phyloP scores from a whole-genome alignment of 2,888 invertebrate genomes.

The Andrena fulva region DNA sequence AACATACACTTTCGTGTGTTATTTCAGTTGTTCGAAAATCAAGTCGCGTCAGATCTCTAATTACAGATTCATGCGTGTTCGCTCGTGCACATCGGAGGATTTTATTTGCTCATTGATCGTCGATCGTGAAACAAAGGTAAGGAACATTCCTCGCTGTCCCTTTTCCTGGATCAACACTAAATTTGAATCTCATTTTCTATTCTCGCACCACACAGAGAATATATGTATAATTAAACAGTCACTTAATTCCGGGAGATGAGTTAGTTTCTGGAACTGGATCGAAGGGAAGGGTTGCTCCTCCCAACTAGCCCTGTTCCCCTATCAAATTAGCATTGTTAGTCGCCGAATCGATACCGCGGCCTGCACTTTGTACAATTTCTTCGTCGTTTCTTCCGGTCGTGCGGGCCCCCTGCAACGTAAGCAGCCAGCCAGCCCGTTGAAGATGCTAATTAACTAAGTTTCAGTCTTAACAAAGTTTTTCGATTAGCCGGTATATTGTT shows the following conservation, averaged over 20 bases:
- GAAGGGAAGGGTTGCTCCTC: neutral
- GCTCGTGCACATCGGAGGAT: neutral
- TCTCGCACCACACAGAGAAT: too few relatives aligned
- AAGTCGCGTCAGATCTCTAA: neutral
- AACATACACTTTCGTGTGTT: neutral
- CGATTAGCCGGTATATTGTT: conserved; percentile 84
- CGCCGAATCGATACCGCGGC: conserved; percentile 64
- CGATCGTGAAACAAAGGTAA: neutral
- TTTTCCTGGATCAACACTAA: too few relatives aligned
- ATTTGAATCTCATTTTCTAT: too few relatives aligned
- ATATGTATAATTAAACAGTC: too few relatives aligned
- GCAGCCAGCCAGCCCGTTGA: conserved; percentile 77
- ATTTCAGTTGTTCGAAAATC: conserved; percentile 9
- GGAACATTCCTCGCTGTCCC: neutral
- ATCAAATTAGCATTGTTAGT: conserved; percentile 65
- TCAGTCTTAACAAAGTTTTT: conserved; percentile 83
- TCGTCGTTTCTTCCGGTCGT: conserved; percentile 58
- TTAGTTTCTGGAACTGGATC: neutral
- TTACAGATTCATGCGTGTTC: neutral
- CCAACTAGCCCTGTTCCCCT: conserved; percentile 18
- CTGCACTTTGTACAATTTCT: conserved; percentile 80
- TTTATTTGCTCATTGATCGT: neutral
- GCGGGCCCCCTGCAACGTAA: conserved; percentile 76
- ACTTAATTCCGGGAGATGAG: too few relatives aligned
- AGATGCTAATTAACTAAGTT: conserved; percentile 85